phyloP scores from a whole-genome alignment of 2,888 invertebrate species.

The Athrips mouffetella region DNA sequence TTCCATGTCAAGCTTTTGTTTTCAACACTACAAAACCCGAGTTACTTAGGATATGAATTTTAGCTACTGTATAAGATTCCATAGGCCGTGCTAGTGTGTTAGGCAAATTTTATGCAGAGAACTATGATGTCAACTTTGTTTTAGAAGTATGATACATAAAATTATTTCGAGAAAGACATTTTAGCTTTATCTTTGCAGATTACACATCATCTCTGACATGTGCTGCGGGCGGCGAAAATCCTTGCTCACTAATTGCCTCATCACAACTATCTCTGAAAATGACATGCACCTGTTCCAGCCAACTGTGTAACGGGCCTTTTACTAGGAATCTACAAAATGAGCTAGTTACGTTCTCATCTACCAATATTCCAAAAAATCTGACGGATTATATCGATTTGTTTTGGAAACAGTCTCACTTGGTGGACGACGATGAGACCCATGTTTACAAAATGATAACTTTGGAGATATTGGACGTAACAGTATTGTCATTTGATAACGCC shows the following conservation, averaged over 20 bases:
- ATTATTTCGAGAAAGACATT: too few relatives aligned
- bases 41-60: too few relatives aligned
- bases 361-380: conserved; percentile 28
- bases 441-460: conserved; percentile 45
- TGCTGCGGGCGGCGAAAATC: conserved; percentile 33
- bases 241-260: conserved; percentile 46
- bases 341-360: conserved; percentile 47
- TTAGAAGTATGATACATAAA: too few relatives aligned
- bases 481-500: neutral
- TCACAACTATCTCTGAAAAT: conserved; percentile 42
- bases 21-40: too few relatives aligned
- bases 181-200: conserved; percentile 42
- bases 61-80: too few relatives aligned
- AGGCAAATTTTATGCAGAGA: too few relatives aligned
- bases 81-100: too few relatives aligned
- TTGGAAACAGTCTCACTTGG: conserved; percentile 43
- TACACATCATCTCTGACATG: conserved; percentile 52
- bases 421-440: conserved; percentile 41
- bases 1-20: too few relatives aligned
- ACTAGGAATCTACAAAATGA: conserved; percentile 42
- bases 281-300: conserved; percentile 51
- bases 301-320: conserved; percentile 60
- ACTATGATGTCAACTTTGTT: neutral
- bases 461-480: conserved; percentile 18
- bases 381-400: conserved; percentile 43